These are phyloP conservation scores for Machaerirhynchus nigripectus DNA, from an alignment of 2,113 vertebrate genomes.

Conservation along the genomic window DNA sequence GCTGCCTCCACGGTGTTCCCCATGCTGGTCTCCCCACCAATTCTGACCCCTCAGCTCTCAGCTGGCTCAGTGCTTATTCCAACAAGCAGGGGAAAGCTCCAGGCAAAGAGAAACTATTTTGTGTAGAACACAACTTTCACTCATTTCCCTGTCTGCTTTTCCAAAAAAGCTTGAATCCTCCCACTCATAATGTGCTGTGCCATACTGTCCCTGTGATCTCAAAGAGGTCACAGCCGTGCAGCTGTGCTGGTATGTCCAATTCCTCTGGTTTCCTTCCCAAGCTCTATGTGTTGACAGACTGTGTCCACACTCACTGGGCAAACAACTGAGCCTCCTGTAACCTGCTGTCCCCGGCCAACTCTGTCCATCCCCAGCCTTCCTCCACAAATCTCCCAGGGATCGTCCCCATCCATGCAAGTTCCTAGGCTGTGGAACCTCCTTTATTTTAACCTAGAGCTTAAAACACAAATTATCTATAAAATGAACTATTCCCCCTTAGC, in stretches of 20 bases:
- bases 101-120: background rate
- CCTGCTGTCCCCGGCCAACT: background rate
- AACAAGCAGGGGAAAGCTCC: background rate
- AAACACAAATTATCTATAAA: background rate
- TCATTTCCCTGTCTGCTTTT: background rate
- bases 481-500: background rate
- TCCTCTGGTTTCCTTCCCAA: rapidly evolving
- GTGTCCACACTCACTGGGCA: background rate
- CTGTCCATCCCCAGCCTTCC: background rate
- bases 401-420: background rate
- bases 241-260: rapidly evolving
- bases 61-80: background rate
- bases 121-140: background rate
- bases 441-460: background rate
- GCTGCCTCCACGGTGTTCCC: background rate
- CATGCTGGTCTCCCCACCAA: background rate
- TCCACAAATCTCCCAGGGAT: rapidly evolving
- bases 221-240: background rate
- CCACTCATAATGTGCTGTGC: background rate
- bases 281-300: background rate
- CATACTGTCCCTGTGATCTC: background rate
- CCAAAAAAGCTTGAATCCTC: background rate
- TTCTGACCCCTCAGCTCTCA: background rate
- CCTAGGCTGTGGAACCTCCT: background rate
- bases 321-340: rapidly evolving